These are phyloP conservation scores for Zosterops pallidus DNA, from an alignment of 2,113 vertebrate species.

Conservation along the genomic window DNA sequence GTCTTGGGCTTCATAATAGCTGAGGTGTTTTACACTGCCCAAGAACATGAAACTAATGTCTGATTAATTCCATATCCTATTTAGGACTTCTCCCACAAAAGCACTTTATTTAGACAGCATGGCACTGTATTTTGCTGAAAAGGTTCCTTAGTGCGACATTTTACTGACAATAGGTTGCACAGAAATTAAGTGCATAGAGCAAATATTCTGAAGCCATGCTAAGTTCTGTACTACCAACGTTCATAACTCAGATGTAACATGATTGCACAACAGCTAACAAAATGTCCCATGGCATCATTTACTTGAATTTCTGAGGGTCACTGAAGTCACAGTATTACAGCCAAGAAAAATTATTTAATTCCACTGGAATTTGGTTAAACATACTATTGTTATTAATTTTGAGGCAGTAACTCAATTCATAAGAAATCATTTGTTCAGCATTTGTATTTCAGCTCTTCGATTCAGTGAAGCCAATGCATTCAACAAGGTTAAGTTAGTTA, in stretches of 20 bases:
- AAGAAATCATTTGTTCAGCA: neutral
- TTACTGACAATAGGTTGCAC: neutral
- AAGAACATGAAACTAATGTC: neutral
- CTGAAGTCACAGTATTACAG: rapidly evolving
- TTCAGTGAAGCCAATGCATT: neutral
- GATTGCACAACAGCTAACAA: neutral
- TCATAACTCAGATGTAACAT: neutral
- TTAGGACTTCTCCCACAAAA: neutral
- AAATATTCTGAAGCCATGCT: neutral
- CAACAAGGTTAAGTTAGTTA: neutral
- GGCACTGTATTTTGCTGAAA: neutral
- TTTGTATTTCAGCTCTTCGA: neutral
- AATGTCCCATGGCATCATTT: neutral
- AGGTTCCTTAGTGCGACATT: neutral
- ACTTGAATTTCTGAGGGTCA: neutral
- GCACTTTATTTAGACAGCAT: neutral
- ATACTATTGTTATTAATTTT: neutral
- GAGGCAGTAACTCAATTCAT: neutral
- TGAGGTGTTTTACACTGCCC: neutral
- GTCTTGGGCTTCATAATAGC: neutral
- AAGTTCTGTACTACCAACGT: neutral
- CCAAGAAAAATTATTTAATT: neutral
- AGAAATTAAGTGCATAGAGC: rapidly evolving
- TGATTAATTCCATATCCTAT: neutral
- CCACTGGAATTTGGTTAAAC: neutral